Conservation (phyloP, 1,140 invertebrate species). For the Gryon sp. region DNA sequence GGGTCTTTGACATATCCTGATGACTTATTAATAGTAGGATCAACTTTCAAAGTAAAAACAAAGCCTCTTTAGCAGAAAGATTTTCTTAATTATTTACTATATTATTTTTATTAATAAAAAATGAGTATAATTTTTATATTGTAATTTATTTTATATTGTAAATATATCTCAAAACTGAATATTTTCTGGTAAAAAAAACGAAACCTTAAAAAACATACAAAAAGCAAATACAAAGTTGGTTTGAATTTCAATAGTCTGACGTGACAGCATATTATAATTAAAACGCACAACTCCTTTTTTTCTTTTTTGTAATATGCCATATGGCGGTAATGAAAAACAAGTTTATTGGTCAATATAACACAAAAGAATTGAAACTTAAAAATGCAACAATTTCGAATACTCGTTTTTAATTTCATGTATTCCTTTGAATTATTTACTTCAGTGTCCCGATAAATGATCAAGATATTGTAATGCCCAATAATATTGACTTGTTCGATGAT, state of each 20-base stretch:
- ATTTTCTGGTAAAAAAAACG: neutral
- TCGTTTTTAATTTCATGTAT: constrained; percentile 26
- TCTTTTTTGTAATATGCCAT: neutral
- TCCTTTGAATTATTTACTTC: constrained; percentile 37
- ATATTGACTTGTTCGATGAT: constrained; percentile 48
- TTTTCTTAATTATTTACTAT: too few relatives aligned
- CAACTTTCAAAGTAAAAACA: constrained; percentile 18
- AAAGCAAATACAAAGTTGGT: too few relatives aligned
- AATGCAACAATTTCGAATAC: constrained; percentile 26
- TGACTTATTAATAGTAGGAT: constrained; percentile 18
- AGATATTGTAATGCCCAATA: constrained; percentile 48
- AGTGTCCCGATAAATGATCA: constrained; percentile 42
- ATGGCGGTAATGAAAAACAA: constrained; percentile 22
- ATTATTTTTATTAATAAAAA: too few relatives aligned
- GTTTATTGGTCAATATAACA: constrained; percentile 21
- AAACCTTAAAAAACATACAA: too few relatives aligned
- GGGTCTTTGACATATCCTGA: constrained; percentile 8
- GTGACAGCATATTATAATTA: constrained; percentile 21
- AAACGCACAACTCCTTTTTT: constrained; percentile 4
- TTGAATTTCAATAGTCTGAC: neutral
- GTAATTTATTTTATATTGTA: too few relatives aligned
- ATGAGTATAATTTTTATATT: too few relatives aligned
- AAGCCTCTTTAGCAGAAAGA: too few relatives aligned
- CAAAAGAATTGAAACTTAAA: constrained; percentile 17
- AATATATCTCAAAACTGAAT: too few relatives aligned